Percentiles rank a stretch among this genome's conserved stretches.
phyloP scores from a whole-genome alignment of 2,888 invertebrate species.

The Acleris laterana region DNA sequence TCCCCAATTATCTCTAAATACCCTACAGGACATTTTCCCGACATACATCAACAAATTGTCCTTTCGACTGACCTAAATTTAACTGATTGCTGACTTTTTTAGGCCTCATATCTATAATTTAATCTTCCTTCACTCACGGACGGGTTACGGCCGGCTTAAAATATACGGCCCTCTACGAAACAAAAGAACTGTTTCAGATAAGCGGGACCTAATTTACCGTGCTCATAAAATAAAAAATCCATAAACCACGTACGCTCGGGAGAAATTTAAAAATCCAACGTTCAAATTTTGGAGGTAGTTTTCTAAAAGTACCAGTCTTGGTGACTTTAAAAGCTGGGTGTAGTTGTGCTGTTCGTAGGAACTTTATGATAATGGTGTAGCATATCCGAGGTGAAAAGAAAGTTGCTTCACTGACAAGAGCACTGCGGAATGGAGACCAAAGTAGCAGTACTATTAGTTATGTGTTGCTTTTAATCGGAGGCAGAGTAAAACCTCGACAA shows the following conservation, averaged over 20 bases:
- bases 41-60: too few relatives aligned
- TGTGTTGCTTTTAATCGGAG: too few relatives aligned
- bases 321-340: constrained; percentile 5
- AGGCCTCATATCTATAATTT: constrained; percentile 24
- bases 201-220: constrained; percentile 23
- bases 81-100: constrained; percentile 1
- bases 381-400: too few relatives aligned
- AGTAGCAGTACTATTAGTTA: too few relatives aligned
- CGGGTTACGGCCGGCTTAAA: constrained; percentile 19
- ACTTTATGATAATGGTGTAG: too few relatives aligned
- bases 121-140: constrained; percentile 11
- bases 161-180: constrained; percentile 27
- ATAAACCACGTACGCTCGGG: constrained; percentile 9
- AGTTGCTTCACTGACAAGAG: too few relatives aligned
- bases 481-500: too few relatives aligned
- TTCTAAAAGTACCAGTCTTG: neutral
- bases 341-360: too few relatives aligned
- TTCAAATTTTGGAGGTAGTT: constrained; percentile 13
- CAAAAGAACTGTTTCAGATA: constrained; percentile 28
- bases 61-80: neutral
- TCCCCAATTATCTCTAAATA: too few relatives aligned
- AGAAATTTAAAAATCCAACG: constrained; percentile 10
- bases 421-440: too few relatives aligned
- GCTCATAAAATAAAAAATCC: constrained; percentile 17
- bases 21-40: too few relatives aligned